A percentile compares a stretch with the other conserved stretches of the same genome.
phyloP scores from a whole-genome alignment of 2,113 vertebrate species.

The Tragelaphus scriptus region DNA sequence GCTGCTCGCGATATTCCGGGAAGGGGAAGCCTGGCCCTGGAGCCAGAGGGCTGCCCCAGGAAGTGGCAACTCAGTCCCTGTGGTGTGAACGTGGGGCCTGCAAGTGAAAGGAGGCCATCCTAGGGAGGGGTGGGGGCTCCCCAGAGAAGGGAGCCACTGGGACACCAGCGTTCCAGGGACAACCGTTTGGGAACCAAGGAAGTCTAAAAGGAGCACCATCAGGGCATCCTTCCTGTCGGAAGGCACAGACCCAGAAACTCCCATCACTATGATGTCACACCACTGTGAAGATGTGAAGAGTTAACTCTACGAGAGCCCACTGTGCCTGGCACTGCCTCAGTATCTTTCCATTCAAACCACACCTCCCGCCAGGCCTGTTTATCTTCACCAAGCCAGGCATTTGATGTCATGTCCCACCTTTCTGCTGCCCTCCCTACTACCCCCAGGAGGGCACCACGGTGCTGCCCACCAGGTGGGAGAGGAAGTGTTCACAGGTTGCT shows the following conservation, averaged over 20 bases:
- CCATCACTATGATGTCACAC: background rate
- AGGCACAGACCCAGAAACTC: background rate
- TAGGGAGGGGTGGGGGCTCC: background rate
- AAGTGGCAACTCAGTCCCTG: background rate
- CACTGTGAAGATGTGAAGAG: background rate
- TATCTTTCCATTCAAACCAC: background rate
- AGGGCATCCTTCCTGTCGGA: background rate
- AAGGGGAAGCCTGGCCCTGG: background rate
- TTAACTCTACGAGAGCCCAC: background rate
- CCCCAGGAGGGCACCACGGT: background rate
- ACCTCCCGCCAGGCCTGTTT: background rate
- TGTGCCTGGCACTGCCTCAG: background rate
- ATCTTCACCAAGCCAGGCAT: background rate
- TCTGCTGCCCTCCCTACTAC: background rate
- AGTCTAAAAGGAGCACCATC: background rate
- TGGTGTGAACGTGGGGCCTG: background rate
- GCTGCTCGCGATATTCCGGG: rapidly evolving
- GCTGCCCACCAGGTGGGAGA: background rate
- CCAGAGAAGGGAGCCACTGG: background rate
- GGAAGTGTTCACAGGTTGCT: background rate
- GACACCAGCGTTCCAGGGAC: background rate
- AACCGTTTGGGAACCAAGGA: too few species aligned
- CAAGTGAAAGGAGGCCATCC: too few species aligned
- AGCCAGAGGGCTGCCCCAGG: background rate
- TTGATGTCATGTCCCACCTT: background rate